These are phyloP conservation scores for Bugula neritina DNA, from an alignment of 2,888 invertebrate species.

Conservation along the genomic window DNA sequence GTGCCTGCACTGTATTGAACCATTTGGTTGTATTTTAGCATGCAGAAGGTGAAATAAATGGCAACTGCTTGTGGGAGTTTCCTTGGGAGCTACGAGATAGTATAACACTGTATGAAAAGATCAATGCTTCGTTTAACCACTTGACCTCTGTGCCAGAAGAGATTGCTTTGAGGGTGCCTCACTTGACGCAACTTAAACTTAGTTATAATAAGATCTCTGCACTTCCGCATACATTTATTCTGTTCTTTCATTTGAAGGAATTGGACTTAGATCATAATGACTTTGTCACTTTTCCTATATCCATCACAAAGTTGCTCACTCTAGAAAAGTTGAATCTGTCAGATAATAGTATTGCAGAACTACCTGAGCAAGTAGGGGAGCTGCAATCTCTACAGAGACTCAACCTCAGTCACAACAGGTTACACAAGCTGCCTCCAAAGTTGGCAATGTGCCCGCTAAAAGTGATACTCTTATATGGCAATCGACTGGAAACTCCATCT, in stretches of 20 bases:
- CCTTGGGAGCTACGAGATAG: slow-evolving; percentile 48
- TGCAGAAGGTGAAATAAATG: slow-evolving; percentile 43
- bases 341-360: slow-evolving; percentile 41
- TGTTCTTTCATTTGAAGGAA: slow-evolving; percentile 48
- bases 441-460: slow-evolving; percentile 41
- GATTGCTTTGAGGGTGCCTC: slow-evolving; percentile 49
- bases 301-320: slow-evolving; percentile 45
- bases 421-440: slow-evolving; percentile 41
- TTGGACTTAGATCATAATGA: slow-evolving; percentile 44
- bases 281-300: slow-evolving; percentile 41
- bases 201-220: slow-evolving; percentile 45
- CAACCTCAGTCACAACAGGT: slow-evolving; percentile 47
- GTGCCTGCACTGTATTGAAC: too few relatives aligned
- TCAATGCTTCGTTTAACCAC: slow-evolving; percentile 49
- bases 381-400: slow-evolving; percentile 45
- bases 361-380: slow-evolving; percentile 45
- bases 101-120: slow-evolving; percentile 48
- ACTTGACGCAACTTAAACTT: slow-evolving; percentile 46
- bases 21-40: slow-evolving; percentile 48
- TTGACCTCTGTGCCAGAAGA: slow-evolving; percentile 47
- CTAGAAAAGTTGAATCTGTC: slow-evolving; percentile 49
- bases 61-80: slow-evolving; percentile 44
- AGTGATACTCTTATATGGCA: slow-evolving; percentile 43
- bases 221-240: slow-evolving; percentile 49
- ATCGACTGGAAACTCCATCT: slow-evolving; percentile 44